These are phyloP conservation scores for Magallana ariakensis DNA, from an alignment of 1,140 invertebrate genomes.

Conservation along the genomic window DNA sequence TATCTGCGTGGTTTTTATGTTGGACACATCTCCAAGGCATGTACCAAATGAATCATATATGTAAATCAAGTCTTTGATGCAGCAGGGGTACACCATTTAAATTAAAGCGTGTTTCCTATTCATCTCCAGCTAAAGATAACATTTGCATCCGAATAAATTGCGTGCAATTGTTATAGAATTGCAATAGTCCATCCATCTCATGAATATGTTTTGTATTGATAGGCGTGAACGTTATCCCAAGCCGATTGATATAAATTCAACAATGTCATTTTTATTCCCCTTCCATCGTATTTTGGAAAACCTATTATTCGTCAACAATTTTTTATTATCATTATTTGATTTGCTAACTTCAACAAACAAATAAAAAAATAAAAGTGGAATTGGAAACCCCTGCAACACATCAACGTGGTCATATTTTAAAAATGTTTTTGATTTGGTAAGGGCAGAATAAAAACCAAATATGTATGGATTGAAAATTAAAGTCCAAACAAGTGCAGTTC, in stretches of 20 bases:
- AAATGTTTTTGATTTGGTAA: too few relatives aligned
- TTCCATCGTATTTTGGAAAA: background rate
- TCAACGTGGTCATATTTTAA: too few relatives aligned
- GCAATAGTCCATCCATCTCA: slow-evolving; percentile 9
- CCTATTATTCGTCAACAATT: too few relatives aligned
- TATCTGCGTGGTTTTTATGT: background rate
- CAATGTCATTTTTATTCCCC: background rate
- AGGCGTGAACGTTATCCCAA: background rate
- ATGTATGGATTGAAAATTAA: too few relatives aligned
- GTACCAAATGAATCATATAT: slow-evolving; percentile 35
- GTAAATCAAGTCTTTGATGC: slow-evolving; percentile 21
- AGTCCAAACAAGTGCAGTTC: too few relatives aligned
- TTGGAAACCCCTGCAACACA: too few relatives aligned
- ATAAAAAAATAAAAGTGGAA: too few relatives aligned
- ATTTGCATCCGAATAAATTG: slow-evolving; percentile 24
- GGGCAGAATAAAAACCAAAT: too few relatives aligned
- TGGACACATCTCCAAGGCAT: slow-evolving; percentile 9
- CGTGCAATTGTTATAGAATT: slow-evolving; percentile 27
- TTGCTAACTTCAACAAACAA: too few relatives aligned
- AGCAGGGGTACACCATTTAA: slow-evolving; percentile 23
- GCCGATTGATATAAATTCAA: slow-evolving; percentile 9
- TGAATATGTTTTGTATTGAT: slow-evolving; percentile 23
- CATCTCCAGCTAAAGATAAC: slow-evolving; percentile 15
- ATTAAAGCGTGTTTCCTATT: slow-evolving; percentile 13
- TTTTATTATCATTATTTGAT: too few relatives aligned